Evolutionary conservation across 2,113 vertebrate genomes (phyloP).

Genomic region (Mesitornis unicolor): DNA sequence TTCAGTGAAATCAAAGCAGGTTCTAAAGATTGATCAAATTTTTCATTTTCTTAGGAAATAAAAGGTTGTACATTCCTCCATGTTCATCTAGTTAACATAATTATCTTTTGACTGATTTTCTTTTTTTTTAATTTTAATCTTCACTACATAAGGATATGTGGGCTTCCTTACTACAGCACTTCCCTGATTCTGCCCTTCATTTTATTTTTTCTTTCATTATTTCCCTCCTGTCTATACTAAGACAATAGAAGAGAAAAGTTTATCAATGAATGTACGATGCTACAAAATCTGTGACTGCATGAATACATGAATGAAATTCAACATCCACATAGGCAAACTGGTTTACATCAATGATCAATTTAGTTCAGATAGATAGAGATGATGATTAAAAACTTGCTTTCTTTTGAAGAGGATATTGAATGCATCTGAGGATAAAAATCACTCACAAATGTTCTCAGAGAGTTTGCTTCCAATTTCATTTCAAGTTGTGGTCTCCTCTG

Average conservation of each 20-base stretch:
- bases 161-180: not conserved
- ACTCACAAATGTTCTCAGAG: not conserved
- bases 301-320: not conserved
- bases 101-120: not conserved
- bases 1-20: not conserved
- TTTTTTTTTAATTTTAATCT: not conserved
- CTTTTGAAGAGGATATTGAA: not conserved
- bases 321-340: not conserved
- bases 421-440: not conserved
- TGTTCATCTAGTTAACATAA: not conserved
- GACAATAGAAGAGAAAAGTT: not conserved
- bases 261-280: rapidly evolving
- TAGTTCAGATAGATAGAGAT: not conserved
- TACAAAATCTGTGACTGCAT: not conserved
- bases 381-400: not conserved
- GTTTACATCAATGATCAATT: not conserved
- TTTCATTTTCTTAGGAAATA: not conserved
- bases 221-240: not conserved
- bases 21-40: not conserved
- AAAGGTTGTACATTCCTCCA: not conserved
- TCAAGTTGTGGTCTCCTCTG: not conserved
- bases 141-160: not conserved
- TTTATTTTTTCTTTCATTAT: not conserved
- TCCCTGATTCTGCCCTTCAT: not conserved
- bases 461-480: not conserved